Evolutionary conservation across 2,888 invertebrate species (phyloP).

Genomic region (Dolichopus griseipennis): DNA sequence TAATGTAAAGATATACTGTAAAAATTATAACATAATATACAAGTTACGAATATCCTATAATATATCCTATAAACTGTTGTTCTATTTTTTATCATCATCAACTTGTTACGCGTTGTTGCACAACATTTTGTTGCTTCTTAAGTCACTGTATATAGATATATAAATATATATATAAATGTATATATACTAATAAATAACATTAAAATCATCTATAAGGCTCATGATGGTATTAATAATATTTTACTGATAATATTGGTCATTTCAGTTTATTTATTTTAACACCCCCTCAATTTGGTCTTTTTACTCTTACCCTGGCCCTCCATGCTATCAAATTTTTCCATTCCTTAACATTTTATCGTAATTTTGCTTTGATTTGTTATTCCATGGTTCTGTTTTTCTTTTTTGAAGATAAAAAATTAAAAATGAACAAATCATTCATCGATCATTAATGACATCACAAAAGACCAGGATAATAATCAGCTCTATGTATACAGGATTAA

Average conservation of each 20-base stretch:
- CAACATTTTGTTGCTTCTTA: slow-evolving; percentile 4
- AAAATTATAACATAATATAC: too few relatives aligned
- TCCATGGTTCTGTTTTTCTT: neutral
- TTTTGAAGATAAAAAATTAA: neutral
- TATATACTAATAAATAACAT: neutral
- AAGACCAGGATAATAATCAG: neutral
- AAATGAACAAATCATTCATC: neutral
- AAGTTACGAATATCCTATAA: too few relatives aligned
- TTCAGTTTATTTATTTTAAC: too few relatives aligned
- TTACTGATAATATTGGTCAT: neutral
- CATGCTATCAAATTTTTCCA: too few relatives aligned
- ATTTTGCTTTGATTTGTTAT: neutral
- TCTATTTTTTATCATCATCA: neutral
- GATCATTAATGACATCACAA: slow-evolving; percentile 3
- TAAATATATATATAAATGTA: too few relatives aligned
- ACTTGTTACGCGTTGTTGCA: slow-evolving; percentile 6
- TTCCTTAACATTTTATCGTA: too few relatives aligned
- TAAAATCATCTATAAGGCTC: neutral
- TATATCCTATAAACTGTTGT: too few relatives aligned
- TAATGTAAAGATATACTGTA: too few relatives aligned
- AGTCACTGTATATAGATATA: too few relatives aligned
- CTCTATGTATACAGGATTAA: too few relatives aligned
- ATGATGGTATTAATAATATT: neutral
- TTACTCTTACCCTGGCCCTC: too few relatives aligned
- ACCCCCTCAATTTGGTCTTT: too few relatives aligned